A percentile compares a stretch with the other conserved stretches of the same genome.
These are phyloP conservation scores for Hydropsyche tenuis DNA, from an alignment of 1,140 invertebrate genomes.

Conservation along the genomic window DNA sequence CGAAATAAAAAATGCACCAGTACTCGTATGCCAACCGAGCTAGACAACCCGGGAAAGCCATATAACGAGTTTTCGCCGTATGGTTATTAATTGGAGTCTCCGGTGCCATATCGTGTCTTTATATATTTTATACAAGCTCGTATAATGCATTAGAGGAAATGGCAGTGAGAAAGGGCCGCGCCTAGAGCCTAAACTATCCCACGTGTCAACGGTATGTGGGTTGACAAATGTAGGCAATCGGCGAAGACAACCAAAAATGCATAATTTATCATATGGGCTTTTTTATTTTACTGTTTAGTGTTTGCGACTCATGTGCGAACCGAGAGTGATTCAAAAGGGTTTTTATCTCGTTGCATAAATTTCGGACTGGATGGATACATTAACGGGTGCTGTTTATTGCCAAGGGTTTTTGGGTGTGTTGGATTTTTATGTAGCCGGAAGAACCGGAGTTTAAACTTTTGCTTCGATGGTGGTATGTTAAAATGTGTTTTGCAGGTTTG, in stretches of 20 bases:
- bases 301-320: no score
- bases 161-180: slow-evolving; percentile 2
- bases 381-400: no score
- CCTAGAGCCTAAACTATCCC: neutral
- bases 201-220: slow-evolving; percentile 15
- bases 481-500: no score
- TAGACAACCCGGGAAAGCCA: slow-evolving; percentile 17
- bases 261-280: neutral
- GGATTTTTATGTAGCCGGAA: no score
- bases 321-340: no score
- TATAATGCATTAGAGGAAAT: neutral
- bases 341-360: no score
- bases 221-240: slow-evolving; percentile 12
- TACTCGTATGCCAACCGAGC: no score
- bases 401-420: no score
- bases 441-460: no score
- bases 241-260: slow-evolving; percentile 9
- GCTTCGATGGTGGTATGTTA: no score
- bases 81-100: slow-evolving; percentile 19
- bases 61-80: slow-evolving; percentile 22
- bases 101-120: slow-evolving; percentile 9
- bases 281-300: neutral
- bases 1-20: slow-evolving; percentile 2
- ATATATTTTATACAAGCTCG: neutral
- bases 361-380: no score